phyloP scores from a whole-genome alignment of 2,888 invertebrate species.

The Arge pagana region DNA sequence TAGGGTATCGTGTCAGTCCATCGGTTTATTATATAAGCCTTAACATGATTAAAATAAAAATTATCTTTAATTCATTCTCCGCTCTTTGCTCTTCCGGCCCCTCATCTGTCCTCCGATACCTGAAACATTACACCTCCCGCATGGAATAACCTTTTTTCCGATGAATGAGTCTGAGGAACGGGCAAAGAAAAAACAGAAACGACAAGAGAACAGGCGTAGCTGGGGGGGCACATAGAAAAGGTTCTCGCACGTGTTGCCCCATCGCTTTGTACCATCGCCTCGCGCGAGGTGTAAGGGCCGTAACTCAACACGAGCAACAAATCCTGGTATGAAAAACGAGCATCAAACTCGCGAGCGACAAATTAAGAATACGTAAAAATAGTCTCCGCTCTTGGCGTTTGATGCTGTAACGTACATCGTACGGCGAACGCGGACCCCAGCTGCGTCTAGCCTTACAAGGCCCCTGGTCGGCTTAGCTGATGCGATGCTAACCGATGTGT shows the following conservation, averaged over 20 bases:
- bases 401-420: constrained; percentile 29
- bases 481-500: no score
- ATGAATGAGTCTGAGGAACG: no score
- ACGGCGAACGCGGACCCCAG: constrained; percentile 32
- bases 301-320: constrained; percentile 33
- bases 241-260: no score
- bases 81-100: not conserved
- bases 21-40: not conserved
- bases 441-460: constrained; percentile 43
- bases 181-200: constrained; percentile 4
- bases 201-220: constrained; percentile 1
- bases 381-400: constrained; percentile 30
- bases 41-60: not conserved
- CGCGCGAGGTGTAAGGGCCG: constrained; percentile 7
- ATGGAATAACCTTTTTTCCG: no score
- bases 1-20: not conserved
- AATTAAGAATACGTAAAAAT: constrained; percentile 48
- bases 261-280: no score
- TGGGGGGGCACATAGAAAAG: constrained; percentile 16
- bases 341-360: no score
- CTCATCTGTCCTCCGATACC: no score
- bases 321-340: no score
- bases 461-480: constrained; percentile 31
- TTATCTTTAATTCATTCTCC: not conserved
- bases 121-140: no score